phyloP scores from a whole-genome alignment of 2,888 invertebrate species.

The Tryphoninae sp. region DNA sequence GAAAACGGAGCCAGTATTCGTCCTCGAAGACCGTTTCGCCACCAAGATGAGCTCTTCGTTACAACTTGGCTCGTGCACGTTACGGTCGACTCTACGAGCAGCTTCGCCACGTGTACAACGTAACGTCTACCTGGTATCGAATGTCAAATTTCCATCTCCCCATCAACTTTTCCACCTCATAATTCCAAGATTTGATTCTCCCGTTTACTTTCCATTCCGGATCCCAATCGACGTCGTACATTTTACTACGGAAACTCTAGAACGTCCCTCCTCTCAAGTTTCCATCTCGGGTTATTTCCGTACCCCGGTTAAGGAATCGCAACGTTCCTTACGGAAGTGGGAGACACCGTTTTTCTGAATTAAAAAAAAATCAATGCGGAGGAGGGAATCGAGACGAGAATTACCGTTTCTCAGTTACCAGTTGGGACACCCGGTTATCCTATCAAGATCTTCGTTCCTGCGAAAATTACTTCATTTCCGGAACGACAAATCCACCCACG shows the following conservation, averaged over 20 bases:
- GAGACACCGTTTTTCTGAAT: not conserved
- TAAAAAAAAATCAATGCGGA: not conserved
- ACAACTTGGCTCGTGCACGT: not conserved
- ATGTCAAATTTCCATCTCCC: conserved; percentile 56
- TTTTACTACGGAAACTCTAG: too few relatives aligned
- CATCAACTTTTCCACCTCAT: conserved; percentile 32
- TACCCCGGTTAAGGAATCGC: not conserved
- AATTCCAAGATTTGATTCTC: conserved; percentile 51
- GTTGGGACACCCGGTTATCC: conserved; percentile 39
- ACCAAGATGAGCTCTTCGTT: conserved; percentile 24
- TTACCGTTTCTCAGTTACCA: conserved; percentile 12
- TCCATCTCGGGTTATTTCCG: conserved; percentile 14
- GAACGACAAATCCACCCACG: conserved; percentile 33
- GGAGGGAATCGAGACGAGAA: conserved; percentile 42
- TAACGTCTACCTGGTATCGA: conserved; percentile 23
- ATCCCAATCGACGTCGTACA: too few relatives aligned
- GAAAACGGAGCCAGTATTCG: conserved; percentile 37
- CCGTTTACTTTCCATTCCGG: not conserved
- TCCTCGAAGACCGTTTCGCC: conserved; percentile 7
- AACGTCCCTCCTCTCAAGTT: conserved; percentile 31
- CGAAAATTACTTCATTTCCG: conserved; percentile 53
- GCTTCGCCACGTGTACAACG: too few relatives aligned
- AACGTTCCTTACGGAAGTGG: conserved; percentile 5
- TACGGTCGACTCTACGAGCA: too few relatives aligned
- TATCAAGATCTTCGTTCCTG: not conserved